Conservation (phyloP, 2,113 vertebrate genomes). For the Pluvialis apricaria region DNA sequence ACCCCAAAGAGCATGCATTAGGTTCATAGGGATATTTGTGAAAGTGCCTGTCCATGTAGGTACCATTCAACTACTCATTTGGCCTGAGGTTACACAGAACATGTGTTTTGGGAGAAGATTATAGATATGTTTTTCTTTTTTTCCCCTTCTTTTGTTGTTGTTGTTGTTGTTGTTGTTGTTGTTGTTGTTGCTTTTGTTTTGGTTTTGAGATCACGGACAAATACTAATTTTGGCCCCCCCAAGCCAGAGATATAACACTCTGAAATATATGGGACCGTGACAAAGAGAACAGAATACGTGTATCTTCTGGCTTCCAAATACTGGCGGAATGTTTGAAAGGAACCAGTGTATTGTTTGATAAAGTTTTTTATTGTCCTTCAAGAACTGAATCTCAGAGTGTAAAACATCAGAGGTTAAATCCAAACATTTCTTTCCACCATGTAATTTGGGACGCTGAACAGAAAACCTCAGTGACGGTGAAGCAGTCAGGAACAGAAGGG, state of each 20-base stretch:
- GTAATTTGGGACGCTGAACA: neutral
- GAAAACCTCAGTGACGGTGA: neutral
- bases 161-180: neutral
- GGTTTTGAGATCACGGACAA: neutral
- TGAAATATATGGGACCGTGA: neutral
- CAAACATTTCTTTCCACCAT: neutral
- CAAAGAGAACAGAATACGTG: neutral
- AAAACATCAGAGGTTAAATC: constrained; percentile 4
- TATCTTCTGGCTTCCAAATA: neutral
- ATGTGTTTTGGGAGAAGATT: neutral
- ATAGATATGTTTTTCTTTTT: neutral
- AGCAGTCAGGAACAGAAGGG: neutral
- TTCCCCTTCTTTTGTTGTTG: accelerated
- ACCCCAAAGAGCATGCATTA: neutral
- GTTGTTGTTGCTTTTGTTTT: neutral
- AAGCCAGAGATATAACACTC: neutral
- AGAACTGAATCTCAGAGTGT: neutral
- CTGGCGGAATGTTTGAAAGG: neutral
- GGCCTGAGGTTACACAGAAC: neutral
- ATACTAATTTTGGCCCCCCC: neutral
- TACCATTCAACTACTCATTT: neutral
- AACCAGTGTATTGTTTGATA: neutral
- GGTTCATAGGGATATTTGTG: neutral
- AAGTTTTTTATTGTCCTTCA: constrained; percentile 9
- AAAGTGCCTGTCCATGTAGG: neutral